Base-by-base conservation (phyloP, 2,113 vertebrate genomes). In the Gyps fulvus region DNA sequence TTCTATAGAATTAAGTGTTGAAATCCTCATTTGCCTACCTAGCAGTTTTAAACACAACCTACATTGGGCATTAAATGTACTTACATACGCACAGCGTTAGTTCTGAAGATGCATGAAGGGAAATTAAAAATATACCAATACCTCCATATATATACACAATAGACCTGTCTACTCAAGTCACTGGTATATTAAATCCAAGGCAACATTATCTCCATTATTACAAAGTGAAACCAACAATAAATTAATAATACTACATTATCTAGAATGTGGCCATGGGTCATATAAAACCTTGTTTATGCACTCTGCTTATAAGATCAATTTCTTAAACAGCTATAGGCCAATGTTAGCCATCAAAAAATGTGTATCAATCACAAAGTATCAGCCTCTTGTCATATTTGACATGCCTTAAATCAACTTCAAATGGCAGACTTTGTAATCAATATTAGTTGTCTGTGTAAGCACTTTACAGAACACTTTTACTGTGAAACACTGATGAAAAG, bases 1-100 rank as follows among this genome's bases (percentile, higher is more conserved):
- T 97, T 95, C 84, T 81, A 80, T 72, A 93, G 90, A 97, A 97
- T 94, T 97, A 93, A 96, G 87, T 55, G 62, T 49, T 59, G 57
- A 96, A 93, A 90, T 77, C 54, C 36, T 94, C 85, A 78, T 96
- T 94, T 97, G 67, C 82, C 88, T 97, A 93, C 22, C 11, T 67
- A 85, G 82, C 52, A 91, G 84, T 95, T 96, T 97, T 74, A 97
- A 97, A 85, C 63, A 83, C 27, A 94, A 62, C 47, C 13, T 70
- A 81, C 73, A 43, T 0, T 54, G 71, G 81, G 32, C 42, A 94
- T 96, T 81, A 87, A 81, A 26, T 16, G 5, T 40, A 65, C 11
- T n/a, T 83, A 70, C 20, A 18, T 57, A 87, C 13, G 15, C 6
- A 45, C 9, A 3, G 58, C 6, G 13, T 76, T 50, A 22, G 25